Conservation (phyloP, 2,797 vertebrate genomes). For the Melanotaenia parkinsoni region DNA sequence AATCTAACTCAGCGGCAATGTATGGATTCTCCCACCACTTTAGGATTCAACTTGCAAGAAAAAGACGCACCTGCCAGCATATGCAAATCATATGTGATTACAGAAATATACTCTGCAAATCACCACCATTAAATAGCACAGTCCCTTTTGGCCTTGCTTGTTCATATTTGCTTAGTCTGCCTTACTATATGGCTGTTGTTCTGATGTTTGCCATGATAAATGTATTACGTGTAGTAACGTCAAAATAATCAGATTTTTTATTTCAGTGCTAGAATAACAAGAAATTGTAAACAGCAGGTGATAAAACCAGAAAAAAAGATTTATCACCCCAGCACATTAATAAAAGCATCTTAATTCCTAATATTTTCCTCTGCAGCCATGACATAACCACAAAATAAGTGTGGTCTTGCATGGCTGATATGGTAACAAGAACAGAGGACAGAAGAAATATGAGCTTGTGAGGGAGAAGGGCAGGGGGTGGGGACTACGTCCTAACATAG, state of each 20-base stretch:
- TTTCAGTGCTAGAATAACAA: slow-evolving; percentile 1
- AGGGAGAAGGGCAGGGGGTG: slow-evolving; percentile 34
- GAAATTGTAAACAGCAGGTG: not conserved
- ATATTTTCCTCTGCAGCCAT: slow-evolving; percentile 50
- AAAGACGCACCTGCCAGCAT: not conserved
- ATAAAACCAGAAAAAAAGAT: slow-evolving; percentile 5
- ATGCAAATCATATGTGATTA: slow-evolving; percentile 20
- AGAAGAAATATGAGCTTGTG: slow-evolving; percentile 76
- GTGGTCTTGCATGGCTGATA: slow-evolving; percentile 70
- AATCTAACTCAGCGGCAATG: slow-evolving; percentile 20
- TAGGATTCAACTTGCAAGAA: slow-evolving; percentile 16
- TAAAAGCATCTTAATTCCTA: slow-evolving; percentile 28
- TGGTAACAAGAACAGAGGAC: slow-evolving; percentile 70
- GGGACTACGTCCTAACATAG: slow-evolving; percentile 63
- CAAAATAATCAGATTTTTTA: not conserved
- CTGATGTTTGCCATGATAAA: not conserved
- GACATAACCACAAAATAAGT: slow-evolving; percentile 71
- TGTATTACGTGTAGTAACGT: not conserved
- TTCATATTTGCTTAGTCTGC: slow-evolving; percentile 2
- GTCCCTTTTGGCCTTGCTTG: not conserved
- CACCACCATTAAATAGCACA: not conserved
- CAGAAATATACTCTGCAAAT: not conserved
- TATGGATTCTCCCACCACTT: slow-evolving; percentile 21
- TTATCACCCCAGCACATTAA: slow-evolving; percentile 1
- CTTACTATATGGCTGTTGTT: not conserved